A percentile compares a stretch with the other conserved stretches of the same genome.
phyloP scores from a whole-genome alignment of 2,888 invertebrate genomes.

The Troglohyphantes excavatus region DNA sequence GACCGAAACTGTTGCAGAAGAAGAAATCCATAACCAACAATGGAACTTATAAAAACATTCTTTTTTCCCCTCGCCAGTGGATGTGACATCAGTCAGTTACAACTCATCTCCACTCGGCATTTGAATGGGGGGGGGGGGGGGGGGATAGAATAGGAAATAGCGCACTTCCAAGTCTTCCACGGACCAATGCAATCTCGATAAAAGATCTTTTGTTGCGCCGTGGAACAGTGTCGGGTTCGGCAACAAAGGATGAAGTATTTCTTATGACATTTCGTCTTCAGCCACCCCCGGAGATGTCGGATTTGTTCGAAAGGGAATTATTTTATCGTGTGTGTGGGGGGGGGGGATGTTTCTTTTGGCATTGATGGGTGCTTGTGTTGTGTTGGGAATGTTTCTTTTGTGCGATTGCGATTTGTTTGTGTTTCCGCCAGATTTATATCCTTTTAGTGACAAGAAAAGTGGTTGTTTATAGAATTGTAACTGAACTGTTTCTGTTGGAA shows the following conservation, averaged over 20 bases:
- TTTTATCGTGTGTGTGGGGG: background rate
- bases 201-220: background rate
- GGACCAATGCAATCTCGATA: constrained; percentile 20
- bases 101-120: background rate
- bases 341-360: background rate
- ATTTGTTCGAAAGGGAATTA: background rate
- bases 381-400: too few species aligned
- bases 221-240: background rate
- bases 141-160: background rate
- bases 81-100: constrained; percentile 41
- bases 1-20: background rate
- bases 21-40: background rate
- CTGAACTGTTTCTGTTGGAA: too few species aligned
- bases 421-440: background rate
- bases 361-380: background rate
- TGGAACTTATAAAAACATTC: background rate
- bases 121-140: background rate
- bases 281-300: constrained; percentile 24
- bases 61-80: background rate
- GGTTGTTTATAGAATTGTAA: too few species aligned
- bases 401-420: background rate
- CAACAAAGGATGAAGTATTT: constrained; percentile 48
- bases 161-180: constrained; percentile 28
- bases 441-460: too few species aligned
- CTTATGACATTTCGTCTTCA: constrained; percentile 54